Conservation (phyloP, 2,888 invertebrate genomes). For the Tupiocoris notatus region DNA sequence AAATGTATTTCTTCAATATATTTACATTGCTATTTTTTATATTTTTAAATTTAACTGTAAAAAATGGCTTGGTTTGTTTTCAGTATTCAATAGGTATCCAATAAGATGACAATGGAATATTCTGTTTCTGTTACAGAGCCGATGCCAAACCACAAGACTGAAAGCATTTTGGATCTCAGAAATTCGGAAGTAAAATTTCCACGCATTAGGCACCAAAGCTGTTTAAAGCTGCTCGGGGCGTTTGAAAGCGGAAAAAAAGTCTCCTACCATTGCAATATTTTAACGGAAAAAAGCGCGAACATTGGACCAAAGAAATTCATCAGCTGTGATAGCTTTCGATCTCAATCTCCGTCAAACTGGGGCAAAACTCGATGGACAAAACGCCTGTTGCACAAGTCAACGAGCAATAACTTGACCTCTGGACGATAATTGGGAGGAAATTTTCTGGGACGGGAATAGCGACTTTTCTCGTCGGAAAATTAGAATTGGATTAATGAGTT, state of each 20-base stretch:
- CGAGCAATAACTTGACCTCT: not conserved
- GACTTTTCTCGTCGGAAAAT: not conserved
- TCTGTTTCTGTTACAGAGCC: not conserved
- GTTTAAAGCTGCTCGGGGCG: not conserved
- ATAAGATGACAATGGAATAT: no score
- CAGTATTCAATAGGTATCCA: no score
- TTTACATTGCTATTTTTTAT: no score
- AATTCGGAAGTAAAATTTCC: no score
- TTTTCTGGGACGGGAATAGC: no score
- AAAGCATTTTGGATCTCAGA: not conserved
- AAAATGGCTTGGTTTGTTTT: no score
- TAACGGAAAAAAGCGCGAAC: not conserved
- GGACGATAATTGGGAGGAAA: not conserved
- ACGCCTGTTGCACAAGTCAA: not conserved
- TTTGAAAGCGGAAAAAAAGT: not conserved
- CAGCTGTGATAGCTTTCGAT: not conserved
- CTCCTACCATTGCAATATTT: no score
- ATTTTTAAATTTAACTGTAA: no score
- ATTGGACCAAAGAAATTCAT: not conserved
- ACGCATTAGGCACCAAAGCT: not conserved
- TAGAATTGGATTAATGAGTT: slow-evolving; percentile 11
- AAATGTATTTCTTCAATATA: no score
- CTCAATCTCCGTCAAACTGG: not conserved
- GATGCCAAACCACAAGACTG: not conserved
- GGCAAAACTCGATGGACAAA: not conserved